Percentiles rank a stretch among this genome's conserved stretches.
Evolutionary conservation across 1,140 invertebrate genomes (phyloP).

Genomic region (Drosophila aff.): DNA sequence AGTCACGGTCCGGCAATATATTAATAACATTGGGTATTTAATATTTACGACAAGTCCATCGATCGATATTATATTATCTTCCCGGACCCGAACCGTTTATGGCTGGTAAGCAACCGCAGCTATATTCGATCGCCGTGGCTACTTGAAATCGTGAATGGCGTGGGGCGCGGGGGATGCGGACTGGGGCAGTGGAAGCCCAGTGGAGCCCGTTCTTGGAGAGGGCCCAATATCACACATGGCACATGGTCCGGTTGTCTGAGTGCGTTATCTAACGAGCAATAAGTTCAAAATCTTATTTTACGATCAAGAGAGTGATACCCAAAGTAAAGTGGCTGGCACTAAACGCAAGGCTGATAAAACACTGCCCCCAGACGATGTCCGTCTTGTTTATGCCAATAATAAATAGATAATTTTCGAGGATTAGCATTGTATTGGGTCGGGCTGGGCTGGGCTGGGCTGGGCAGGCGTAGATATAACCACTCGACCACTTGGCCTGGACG

Average conservation of each 20-base stretch:
- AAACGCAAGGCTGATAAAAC: constrained; percentile 72
- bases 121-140: constrained; percentile 54
- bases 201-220: constrained; percentile 40
- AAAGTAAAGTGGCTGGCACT: constrained; percentile 65
- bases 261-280: constrained; percentile 72
- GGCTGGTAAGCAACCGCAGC: constrained; percentile 60
- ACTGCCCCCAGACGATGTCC: constrained; percentile 44
- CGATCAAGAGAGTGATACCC: constrained; percentile 73
- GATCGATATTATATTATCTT: constrained; percentile 81
- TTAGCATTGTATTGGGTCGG: constrained; percentile 41
- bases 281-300: constrained; percentile 84
- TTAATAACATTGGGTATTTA: constrained; percentile 65
- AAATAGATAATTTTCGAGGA: constrained; percentile 78
- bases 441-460: not conserved
- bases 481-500: constrained; percentile 24
- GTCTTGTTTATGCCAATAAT: constrained; percentile 74
- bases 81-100: constrained; percentile 56
- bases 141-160: constrained; percentile 59
- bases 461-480: constrained; percentile 36
- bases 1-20: constrained; percentile 32
- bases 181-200: constrained; percentile 12
- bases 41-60: constrained; percentile 79
- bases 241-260: constrained; percentile 42
- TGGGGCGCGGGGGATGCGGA: constrained; percentile 7
- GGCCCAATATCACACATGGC: constrained; percentile 43